phyloP scores from a whole-genome alignment of 1,140 invertebrate species.

The Andrena cerasifolii region DNA sequence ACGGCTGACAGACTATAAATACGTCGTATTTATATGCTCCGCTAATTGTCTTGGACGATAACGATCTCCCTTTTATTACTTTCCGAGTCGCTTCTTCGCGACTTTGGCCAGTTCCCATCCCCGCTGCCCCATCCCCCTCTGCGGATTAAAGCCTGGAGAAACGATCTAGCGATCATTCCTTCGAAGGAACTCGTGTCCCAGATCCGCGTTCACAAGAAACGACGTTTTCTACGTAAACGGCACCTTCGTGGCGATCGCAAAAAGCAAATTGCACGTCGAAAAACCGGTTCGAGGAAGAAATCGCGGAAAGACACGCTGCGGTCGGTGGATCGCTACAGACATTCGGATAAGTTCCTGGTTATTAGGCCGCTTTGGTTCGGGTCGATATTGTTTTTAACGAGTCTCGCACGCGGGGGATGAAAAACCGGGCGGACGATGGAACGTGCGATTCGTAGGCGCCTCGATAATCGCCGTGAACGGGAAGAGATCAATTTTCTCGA shows the following conservation, averaged over 20 bases:
- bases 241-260: not conserved
- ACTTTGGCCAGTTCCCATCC: constrained; percentile 49
- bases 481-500: constrained; percentile 32
- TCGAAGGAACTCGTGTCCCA: constrained; percentile 25
- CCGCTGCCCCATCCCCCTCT: not conserved
- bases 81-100: constrained; percentile 75
- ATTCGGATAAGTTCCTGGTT: not conserved
- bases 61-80: constrained; percentile 80
- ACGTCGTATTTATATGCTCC: constrained; percentile 80
- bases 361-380: constrained; percentile 2
- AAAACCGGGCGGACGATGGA: not conserved
- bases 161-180: constrained; percentile 32
- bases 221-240: constrained; percentile 14
- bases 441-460: not conserved
- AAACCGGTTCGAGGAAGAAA: not conserved
- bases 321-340: not conserved
- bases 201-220: constrained; percentile 13
- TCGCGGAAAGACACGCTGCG: not conserved
- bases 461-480: constrained; percentile 17
- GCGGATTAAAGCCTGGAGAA: constrained; percentile 28
- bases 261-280: not conserved
- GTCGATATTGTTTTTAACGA: constrained; percentile 36
- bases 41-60: constrained; percentile 82
- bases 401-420: not conserved
- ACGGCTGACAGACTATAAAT: constrained; percentile 78